These are phyloP conservation scores for Zeugodacus cucurbitae DNA, from an alignment of 1,140 invertebrate species.

Conservation along the genomic window DNA sequence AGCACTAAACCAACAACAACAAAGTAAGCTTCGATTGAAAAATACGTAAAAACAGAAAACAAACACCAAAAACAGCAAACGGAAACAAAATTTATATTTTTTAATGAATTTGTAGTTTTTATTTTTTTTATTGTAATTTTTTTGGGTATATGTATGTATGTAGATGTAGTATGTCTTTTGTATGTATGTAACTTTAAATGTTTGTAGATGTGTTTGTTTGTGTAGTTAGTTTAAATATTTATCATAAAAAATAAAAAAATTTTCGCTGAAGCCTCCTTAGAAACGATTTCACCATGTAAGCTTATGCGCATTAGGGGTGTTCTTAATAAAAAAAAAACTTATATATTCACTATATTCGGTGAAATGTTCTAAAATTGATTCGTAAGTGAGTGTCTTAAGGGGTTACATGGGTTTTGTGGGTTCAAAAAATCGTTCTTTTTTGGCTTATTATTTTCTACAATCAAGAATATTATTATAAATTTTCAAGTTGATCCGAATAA, in stretches of 20 bases:
- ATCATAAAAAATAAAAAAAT: neutral
- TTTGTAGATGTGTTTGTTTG: neutral
- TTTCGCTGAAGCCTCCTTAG: neutral
- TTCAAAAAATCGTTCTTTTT: too few relatives aligned
- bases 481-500: too few relatives aligned
- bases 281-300: neutral
- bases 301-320: neutral
- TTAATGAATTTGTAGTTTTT: neutral
- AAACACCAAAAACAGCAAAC: constrained; percentile 33
- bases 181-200: neutral
- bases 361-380: too few relatives aligned
- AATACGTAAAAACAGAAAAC: neutral
- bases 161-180: neutral
- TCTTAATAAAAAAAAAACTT: neutral
- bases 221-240: neutral
- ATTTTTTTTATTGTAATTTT: neutral
- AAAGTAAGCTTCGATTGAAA: neutral
- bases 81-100: neutral
- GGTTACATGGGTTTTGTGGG: too few relatives aligned
- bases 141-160: neutral
- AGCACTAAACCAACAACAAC: constrained; percentile 15
- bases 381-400: too few relatives aligned
- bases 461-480: too few relatives aligned
- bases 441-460: too few relatives aligned
- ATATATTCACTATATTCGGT: too few relatives aligned